These are phyloP conservation scores for Colostygia pectinataria DNA, from an alignment of 2,888 invertebrate species.

Conservation along the genomic window DNA sequence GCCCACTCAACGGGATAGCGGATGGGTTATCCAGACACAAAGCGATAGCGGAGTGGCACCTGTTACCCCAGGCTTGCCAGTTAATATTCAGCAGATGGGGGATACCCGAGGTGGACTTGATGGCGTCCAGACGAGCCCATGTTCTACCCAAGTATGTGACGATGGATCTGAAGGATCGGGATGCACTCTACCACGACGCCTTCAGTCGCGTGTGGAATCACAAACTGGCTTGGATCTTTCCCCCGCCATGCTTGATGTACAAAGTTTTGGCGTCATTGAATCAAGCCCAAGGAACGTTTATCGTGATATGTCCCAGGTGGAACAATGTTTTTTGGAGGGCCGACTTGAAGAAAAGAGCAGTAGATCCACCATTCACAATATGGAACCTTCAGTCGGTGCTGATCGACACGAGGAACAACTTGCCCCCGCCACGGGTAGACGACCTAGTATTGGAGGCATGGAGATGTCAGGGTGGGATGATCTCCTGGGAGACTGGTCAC, in stretches of 20 bases:
- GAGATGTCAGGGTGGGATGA: conserved; percentile 4
- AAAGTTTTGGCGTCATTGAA: background rate
- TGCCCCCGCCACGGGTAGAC: background rate
- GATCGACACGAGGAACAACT: conserved; percentile 3
- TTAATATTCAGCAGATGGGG: background rate
- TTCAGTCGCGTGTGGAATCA: background rate
- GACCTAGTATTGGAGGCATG: conserved; percentile 3
- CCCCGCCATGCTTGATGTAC: background rate
- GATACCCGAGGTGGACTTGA: background rate
- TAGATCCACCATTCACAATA: conserved; percentile 1
- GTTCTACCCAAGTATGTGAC: background rate
- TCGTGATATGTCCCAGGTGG: background rate
- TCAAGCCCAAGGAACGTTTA: background rate
- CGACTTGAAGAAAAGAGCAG: background rate
- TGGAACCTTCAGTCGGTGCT: background rate
- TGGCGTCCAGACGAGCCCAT: background rate
- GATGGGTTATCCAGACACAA: background rate
- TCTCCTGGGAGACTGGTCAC: background rate
- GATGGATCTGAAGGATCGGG: background rate
- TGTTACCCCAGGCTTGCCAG: background rate
- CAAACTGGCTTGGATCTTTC: conserved; percentile 1
- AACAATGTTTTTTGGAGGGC: background rate
- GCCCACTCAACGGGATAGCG: background rate
- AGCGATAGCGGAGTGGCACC: conserved; percentile 1
- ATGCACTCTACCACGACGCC: background rate